Evolutionary conservation across 2,888 invertebrate genomes (phyloP), one percentile per base, ranked within the genome.

Genomic region (Drosophila pegasa): DNA sequence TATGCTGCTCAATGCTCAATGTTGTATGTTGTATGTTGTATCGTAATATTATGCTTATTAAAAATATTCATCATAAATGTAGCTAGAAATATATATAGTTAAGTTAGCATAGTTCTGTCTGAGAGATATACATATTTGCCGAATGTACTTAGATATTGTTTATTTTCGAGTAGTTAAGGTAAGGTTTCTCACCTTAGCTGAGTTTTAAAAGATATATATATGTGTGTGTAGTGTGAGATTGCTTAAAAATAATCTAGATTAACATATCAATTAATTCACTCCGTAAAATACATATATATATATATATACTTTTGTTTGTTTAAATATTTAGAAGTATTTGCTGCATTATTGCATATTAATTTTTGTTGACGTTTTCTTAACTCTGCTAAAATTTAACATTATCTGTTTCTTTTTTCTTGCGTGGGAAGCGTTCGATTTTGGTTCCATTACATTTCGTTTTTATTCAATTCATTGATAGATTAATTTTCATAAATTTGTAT

Each of bases 371-470:
- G 41, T 40, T 50, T 43, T 29, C 33, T 40, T 72, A 69, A 74
- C 61, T 70, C 69, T 69, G 75, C 75, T 83, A 87, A 85, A 82
- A 76, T 86, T 83, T 75, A 78, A 84, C 89, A 90, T 90, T 90
- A 90, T 90, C 83, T 83, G 83, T 75, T 89, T 22, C n/a, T 41
- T 41, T n/a, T 8, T 41, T 22, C 89, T 83, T 89, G 87, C 89
- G 90, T 90, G 90, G 90, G 90, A 90, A 90, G 90, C 90, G 90
- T 90, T 90, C 90, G 90, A 90, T 90, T 90, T 90, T 90, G 89
- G 90, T 90, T 90, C 89, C 90, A 87, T 89, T 89, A 89, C 78
- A 88, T 90, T 86, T 87, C 87, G 80, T 83, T 75, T 73, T 64
- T 51, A 70, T 71, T 72, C 73, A 75, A 69, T 69, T 72, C 63